These are phyloP conservation scores for Capreolus pygargus DNA, from an alignment of 2,113 vertebrate species.

Conservation along the genomic window DNA sequence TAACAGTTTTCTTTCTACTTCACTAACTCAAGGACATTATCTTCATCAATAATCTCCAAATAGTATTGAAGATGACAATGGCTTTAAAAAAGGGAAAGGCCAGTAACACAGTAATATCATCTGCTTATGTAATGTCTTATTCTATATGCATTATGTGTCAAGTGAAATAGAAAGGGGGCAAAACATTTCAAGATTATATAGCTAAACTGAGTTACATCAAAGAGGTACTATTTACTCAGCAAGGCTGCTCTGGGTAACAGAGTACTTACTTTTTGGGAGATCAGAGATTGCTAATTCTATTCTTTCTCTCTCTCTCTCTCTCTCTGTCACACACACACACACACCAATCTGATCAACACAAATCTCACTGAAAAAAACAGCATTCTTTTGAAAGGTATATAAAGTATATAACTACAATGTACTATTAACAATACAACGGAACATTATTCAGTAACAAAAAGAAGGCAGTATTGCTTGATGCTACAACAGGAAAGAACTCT, in stretches of 20 bases:
- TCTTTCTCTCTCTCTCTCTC: neutral
- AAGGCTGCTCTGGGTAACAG: neutral
- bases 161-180: neutral
- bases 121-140: neutral
- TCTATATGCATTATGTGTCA: neutral
- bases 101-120: neutral
- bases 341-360: neutral
- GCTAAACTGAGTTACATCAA: neutral
- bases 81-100: neutral
- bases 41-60: neutral
- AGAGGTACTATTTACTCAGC: neutral
- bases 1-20: neutral
- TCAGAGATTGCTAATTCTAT: neutral
- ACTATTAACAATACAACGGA: neutral
- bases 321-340: neutral
- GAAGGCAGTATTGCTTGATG: neutral
- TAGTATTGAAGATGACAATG: neutral
- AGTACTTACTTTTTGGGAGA: neutral
- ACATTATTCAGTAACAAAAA: neutral
- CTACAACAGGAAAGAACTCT: neutral
- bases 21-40: neutral
- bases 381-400: neutral
- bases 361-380: neutral
- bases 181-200: neutral
- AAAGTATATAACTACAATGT: neutral